phyloP scores from a whole-genome alignment of 2,888 invertebrate genomes.

The Bhutanitis thaidina region DNA sequence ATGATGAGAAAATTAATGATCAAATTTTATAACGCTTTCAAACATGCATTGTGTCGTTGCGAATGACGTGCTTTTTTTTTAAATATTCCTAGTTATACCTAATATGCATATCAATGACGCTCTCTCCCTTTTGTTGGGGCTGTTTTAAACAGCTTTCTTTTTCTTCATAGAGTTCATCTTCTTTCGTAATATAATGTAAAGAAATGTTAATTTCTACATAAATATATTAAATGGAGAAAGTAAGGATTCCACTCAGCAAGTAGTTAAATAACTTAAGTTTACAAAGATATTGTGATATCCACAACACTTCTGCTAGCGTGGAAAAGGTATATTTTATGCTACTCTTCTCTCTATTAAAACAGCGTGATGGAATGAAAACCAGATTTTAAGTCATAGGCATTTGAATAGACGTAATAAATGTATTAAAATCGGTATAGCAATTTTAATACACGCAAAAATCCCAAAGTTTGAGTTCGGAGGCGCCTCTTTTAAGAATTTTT shows the following conservation, averaged over 20 bases:
- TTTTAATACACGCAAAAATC: too few species aligned
- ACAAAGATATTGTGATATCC: too few species aligned
- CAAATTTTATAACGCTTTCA: background rate
- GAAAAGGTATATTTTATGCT: too few species aligned
- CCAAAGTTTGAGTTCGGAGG: too few species aligned
- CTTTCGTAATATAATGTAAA: slow-evolving; percentile 43
- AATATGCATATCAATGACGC: slow-evolving; percentile 42
- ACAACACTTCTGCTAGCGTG: too few species aligned
- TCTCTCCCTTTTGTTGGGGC: slow-evolving; percentile 30
- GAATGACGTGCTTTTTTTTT: slow-evolving; percentile 1
- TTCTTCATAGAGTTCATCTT: slow-evolving; percentile 36
- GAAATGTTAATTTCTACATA: slow-evolving; percentile 43
- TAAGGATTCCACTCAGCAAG: slow-evolving; percentile 2
- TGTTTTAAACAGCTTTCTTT: slow-evolving; percentile 33
- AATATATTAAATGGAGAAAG: slow-evolving; percentile 26
- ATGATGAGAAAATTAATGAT: background rate
- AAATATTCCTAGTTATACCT: slow-evolving; percentile 24
- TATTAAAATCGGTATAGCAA: too few species aligned
- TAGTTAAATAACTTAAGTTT: background rate
- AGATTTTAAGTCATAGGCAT: too few species aligned
- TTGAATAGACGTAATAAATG: too few species aligned
- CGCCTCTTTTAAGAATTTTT: too few species aligned
- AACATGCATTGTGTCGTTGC: background rate
- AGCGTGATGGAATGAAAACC: too few species aligned
- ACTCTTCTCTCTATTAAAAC: too few species aligned